Evolutionary conservation across 2,888 invertebrate species (phyloP), one percentile per base, ranked within the genome.

Genomic region (Ernsta delagoae): DNA sequence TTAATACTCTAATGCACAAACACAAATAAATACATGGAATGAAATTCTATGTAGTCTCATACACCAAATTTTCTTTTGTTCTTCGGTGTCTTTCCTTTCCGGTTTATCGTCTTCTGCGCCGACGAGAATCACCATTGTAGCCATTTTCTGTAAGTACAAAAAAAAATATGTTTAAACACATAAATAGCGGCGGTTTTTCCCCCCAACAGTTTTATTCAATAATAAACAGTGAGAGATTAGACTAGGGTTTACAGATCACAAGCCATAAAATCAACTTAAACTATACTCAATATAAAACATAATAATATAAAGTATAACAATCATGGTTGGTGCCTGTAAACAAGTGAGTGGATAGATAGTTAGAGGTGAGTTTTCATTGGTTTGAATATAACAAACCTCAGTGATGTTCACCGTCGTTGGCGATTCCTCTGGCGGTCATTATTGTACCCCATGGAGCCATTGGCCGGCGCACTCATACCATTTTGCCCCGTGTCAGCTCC

Each of bases 401-500:
- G 80, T 82, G 75, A 77, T 80, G 83, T 89, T 92, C 92, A 92
- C 85, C 92, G 90, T 78, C 90, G 92, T 76, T 79, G 83, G 84
- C 89, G 92, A 84, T 90, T 89, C 83, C 91, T 90, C 92, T 91
- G 93, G 90, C 93, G 93, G 92, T 91, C 90, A 77, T 87, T 87
- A 83, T 83, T 83, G 87, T 91, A 91, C 90, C 92, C 92, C 92
- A 89, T 83, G 86, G 91, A 89, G 87, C 92, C 90, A 80, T 89
- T 87, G 72, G 86, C 86, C 88, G 78, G 83, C 87, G 87, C 87
- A 81, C 81, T 81, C 71, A 81, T 84, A 79, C 83, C 82, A 70
- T 75, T 81, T 74, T 81, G 85, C 61, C 83, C 82, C 81, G 83
- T 78, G 75, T 81, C 81, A 71, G 78, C 76, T 70, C 80, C 82